Conservation (phyloP, 1,140 invertebrate species). For the Cotesia vestalis region DNA sequence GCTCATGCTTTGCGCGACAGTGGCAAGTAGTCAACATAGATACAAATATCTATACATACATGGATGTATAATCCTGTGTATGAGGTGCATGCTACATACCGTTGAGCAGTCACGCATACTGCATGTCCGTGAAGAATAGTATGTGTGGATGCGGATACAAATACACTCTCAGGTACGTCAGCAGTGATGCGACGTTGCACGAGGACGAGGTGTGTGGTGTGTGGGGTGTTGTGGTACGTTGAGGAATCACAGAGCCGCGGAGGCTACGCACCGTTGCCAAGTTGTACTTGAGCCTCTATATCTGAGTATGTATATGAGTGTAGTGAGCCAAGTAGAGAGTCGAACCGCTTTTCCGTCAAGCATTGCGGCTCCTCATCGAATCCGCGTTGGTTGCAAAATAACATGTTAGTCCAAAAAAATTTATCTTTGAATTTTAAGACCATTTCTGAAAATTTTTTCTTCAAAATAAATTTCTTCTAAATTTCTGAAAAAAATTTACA, state of each 20-base stretch:
- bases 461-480: no score
- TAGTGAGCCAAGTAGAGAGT: conserved; percentile 17
- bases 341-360: conserved; percentile 17
- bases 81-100: no score
- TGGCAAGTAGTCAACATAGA: background rate
- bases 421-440: no score
- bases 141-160: background rate
- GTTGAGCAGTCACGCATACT: no score
- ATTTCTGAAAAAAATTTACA: no score
- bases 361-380: conserved; percentile 18
- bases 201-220: background rate
- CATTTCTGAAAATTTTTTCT: no score
- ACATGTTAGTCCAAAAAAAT: background rate
- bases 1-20: conserved; percentile 19
- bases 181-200: conserved; percentile 34
- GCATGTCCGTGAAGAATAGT: background rate
- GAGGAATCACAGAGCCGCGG: conserved; percentile 25
- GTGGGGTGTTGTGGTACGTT: conserved; percentile 28
- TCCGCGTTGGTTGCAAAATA: background rate
- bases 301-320: background rate
- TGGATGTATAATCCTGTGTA: no score
- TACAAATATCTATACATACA: no score
- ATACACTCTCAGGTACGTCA: background rate
- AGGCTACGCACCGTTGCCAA: conserved; percentile 38
- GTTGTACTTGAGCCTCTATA: conserved; percentile 6